Conservation (phyloP, 2,797 vertebrate genomes). For the Pyrocephalus nanus region DNA sequence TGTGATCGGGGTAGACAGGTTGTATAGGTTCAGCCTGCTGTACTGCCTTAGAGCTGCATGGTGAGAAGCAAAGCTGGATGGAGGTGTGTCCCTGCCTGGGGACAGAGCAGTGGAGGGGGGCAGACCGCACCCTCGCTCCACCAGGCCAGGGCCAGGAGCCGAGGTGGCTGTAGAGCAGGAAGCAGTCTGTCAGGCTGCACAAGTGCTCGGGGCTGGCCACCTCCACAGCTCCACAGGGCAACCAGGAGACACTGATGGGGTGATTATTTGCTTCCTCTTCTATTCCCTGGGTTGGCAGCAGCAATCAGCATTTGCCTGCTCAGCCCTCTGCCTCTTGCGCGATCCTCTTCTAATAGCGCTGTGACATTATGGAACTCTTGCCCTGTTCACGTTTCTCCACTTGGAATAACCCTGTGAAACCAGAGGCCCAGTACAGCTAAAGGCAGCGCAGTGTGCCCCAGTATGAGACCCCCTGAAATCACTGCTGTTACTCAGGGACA, state of each 20-base stretch:
- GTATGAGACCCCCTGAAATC: background rate
- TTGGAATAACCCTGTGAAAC: background rate
- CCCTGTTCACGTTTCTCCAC: background rate
- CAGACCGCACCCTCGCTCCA: fast-evolving
- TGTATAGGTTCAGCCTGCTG: background rate
- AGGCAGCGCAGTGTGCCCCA: too few species aligned
- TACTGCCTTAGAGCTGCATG: fast-evolving
- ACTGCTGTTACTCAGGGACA: too few species aligned
- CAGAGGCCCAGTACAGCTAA: background rate
- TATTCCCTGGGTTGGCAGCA: background rate
- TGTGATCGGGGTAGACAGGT: background rate
- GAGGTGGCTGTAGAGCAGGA: background rate
- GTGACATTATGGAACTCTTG: background rate
- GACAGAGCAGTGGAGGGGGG: fast-evolving
- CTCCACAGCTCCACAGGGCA: background rate
- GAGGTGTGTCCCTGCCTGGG: background rate
- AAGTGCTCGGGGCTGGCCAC: fast-evolving
- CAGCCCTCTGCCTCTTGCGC: background rate
- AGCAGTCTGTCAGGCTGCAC: background rate
- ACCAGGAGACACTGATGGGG: background rate
- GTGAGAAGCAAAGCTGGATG: background rate
- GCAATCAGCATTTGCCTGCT: background rate
- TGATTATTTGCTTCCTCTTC: background rate
- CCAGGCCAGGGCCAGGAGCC: fast-evolving
- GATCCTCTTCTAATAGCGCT: background rate